Conservation (phyloP, 1,140 invertebrate genomes). For the Zaprionus africanus region DNA sequence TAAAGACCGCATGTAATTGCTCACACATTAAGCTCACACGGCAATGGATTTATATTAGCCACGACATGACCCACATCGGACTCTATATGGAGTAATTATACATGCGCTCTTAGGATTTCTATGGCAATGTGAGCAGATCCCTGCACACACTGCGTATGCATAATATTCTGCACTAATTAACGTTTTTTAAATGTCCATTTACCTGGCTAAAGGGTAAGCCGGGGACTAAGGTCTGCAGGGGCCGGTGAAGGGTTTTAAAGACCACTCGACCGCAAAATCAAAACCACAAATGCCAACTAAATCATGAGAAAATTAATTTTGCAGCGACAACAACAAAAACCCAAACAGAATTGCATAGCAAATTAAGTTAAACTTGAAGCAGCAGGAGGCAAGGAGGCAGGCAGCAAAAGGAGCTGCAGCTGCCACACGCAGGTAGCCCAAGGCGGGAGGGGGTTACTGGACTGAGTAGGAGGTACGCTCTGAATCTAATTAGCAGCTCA, state of each 20-base stretch:
- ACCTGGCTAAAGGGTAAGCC: conserved; percentile 11
- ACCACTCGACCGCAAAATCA: conserved; percentile 74
- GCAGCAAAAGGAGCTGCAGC: too few relatives aligned
- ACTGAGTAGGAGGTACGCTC: not conserved
- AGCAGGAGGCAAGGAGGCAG: conserved; percentile 3
- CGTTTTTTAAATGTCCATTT: conserved; percentile 52
- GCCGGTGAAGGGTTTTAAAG: conserved; percentile 52
- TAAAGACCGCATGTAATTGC: conserved; percentile 24
- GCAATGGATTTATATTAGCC: not conserved
- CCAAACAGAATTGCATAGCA: conserved; percentile 68
- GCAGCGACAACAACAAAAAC: conserved; percentile 55
- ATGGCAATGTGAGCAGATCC: conserved; percentile 36
- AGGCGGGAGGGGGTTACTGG: not conserved
- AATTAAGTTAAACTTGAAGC: conserved; percentile 62
- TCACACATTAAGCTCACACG: conserved; percentile 29
- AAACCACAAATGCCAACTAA: conserved; percentile 78
- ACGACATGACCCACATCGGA: conserved; percentile 25
- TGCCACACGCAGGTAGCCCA: conserved; percentile 7
- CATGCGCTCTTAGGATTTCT: conserved; percentile 27
- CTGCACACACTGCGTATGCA: conserved; percentile 30
- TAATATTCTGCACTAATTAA: conserved; percentile 64
- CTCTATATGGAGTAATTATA: not conserved
- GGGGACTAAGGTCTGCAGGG: not conserved
- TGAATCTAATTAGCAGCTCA: conserved; percentile 78
- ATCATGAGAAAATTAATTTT: conserved; percentile 81